Evolutionary conservation across 2,113 vertebrate genomes (phyloP), one percentile per base, ranked within the genome.

Genomic region (Neodontobutis hainanensis): DNA sequence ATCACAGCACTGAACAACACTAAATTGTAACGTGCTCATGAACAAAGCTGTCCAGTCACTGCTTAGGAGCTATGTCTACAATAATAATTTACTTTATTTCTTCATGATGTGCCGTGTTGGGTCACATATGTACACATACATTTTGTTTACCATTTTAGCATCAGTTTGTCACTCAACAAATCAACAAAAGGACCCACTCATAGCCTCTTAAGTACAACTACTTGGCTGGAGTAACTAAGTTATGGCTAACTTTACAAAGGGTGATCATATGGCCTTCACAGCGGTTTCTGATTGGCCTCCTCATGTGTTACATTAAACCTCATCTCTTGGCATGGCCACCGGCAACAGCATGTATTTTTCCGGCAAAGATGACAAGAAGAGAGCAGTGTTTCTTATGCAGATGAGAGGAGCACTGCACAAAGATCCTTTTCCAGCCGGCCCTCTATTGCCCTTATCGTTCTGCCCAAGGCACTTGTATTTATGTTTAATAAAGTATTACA

Each of bases 401-500:
- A 87, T 69, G 74, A 67, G 64, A 35, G 49, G 8, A 56, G 38
- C 56, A 0, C 40, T 1, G 14, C 65, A 52, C 46, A 32, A 52
- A 19, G 61, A 56, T 58, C 56, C 59, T 36, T 73, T 52, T 4
- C 15, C 46, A 74, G 42, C 45, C 61, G 16, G n/a, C 42, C 42
- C 38, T 9, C 2, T n/a, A 14, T 67, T 70, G 51, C 59, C 66
- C 56, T 56, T 65, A 63, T 75, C 59, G 49, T 66, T 60, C 70
- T 49, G 65, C 82, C 60, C 44, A 5, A 5, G 73, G 73, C 63
- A 15, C 15, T 66, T 80, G 73, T 76, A 79, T 78, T 77, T 82
- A 67, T 64, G 68, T 78, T 76, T 70, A 57, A 73, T 67, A 42
- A 14, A 79, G 67, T 65, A 45, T 71, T 73, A 61, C 74, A 68